Evolutionary conservation across 2,888 invertebrate species (phyloP).

Genomic region (Archips xylosteana): DNA sequence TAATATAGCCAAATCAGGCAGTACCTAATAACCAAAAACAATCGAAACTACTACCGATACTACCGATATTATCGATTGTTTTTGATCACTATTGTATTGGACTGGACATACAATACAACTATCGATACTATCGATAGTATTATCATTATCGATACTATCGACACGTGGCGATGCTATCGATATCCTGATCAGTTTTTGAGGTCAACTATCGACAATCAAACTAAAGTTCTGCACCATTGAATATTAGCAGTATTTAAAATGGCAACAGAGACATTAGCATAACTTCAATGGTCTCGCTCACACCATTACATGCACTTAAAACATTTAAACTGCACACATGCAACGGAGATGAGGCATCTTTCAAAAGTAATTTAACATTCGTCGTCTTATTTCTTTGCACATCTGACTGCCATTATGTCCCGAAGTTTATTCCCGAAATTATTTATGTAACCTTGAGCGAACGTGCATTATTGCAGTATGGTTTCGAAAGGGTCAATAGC

Average conservation of each 20-base stretch:
- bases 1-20: no score
- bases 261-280: slow-evolving; percentile 10
- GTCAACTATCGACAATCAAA: no score
- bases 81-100: no score
- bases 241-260: background rate
- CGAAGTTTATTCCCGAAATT: slow-evolving; percentile 37
- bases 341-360: slow-evolving; percentile 19
- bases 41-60: no score
- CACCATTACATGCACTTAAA: slow-evolving; percentile 20
- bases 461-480: background rate
- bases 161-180: no score
- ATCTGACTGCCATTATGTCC: slow-evolving; percentile 36
- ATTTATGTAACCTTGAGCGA: slow-evolving; percentile 12
- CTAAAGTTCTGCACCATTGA: no score
- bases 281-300: slow-evolving; percentile 27
- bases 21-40: no score
- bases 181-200: no score
- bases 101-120: no score
- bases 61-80: no score
- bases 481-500: background rate
- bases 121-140: no score
- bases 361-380: slow-evolving; percentile 29
- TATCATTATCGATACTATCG: no score
- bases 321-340: slow-evolving; percentile 20
- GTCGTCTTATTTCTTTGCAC: slow-evolving; percentile 35